A percentile compares a stretch with the other conserved stretches of the same genome.
These are phyloP conservation scores for Hoplostethus mediterraneus DNA, from an alignment of 2,797 vertebrate genomes.

Conservation along the genomic window DNA sequence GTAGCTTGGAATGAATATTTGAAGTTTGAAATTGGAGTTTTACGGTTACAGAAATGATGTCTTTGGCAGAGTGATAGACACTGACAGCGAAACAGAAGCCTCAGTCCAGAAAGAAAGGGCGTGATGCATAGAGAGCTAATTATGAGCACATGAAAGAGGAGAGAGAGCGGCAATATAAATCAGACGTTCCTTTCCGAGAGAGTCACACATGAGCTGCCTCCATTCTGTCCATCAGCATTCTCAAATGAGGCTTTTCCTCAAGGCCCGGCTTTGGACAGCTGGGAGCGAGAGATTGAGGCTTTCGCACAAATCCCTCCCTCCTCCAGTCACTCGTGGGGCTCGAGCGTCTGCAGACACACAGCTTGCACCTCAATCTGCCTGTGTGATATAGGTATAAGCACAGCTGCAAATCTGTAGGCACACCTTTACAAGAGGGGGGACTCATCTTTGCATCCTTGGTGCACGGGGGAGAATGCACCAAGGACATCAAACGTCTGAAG, in stretches of 20 bases:
- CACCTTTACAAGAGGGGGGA: conserved; percentile 6
- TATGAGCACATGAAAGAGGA: conserved; percentile 32
- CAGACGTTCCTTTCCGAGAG: conserved; percentile 35
- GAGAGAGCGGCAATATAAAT: conserved; percentile 42
- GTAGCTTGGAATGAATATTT: background rate
- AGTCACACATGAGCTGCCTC: conserved; percentile 60
- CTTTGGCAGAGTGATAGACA: conserved; percentile 2
- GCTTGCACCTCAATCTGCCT: conserved; percentile 45
- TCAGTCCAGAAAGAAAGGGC: conserved; percentile 18
- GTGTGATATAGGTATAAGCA: conserved; percentile 41
- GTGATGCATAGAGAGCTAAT: conserved; percentile 34
- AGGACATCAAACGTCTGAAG: background rate
- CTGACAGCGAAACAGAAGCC: conserved; percentile 9
- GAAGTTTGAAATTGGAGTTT: background rate
- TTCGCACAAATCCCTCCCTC: conserved; percentile 59
- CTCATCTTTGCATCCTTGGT: conserved; percentile 12
- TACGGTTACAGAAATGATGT: background rate
- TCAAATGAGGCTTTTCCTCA: conserved; percentile 50
- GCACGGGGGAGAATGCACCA: background rate
- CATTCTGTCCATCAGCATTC: conserved; percentile 48
- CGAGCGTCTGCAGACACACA: conserved; percentile 39
- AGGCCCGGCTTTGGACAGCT: conserved; percentile 59
- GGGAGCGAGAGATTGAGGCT: conserved; percentile 58
- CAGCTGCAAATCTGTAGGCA: conserved; percentile 40
- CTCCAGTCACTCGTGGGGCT: conserved; percentile 47